Percentiles rank a stretch among this genome's conserved stretches.
Evolutionary conservation across 23 tunicate genomes (phyloP).

Genomic region (Halocynthia roretzi): DNA sequence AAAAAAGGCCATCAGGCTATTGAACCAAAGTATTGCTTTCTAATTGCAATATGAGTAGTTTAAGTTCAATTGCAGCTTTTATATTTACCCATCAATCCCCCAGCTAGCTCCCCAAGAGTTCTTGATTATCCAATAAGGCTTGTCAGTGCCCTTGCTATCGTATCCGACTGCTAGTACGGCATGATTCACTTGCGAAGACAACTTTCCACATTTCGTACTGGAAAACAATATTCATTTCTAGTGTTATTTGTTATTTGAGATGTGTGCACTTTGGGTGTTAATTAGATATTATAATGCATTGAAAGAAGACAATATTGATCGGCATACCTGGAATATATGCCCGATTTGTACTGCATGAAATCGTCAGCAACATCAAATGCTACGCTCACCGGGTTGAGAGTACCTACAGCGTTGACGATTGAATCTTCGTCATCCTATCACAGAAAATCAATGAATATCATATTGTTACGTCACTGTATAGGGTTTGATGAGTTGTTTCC

Average conservation of each 20-base stretch:
- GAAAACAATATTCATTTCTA: neutral
- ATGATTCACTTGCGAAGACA: conserved; percentile 81
- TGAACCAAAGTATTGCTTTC: neutral
- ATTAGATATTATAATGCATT: neutral
- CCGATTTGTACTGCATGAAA: conserved; percentile 72
- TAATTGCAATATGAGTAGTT: neutral
- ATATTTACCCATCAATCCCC: conserved; percentile 80
- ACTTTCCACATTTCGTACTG: conserved; percentile 72
- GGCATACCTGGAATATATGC: conserved; percentile 74
- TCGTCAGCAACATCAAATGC: conserved; percentile 84
- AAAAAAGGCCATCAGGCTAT: neutral
- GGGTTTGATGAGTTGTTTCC: no score
- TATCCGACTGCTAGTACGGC: conserved; percentile 96
- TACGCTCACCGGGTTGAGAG: conserved; percentile 71
- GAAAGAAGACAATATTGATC: neutral
- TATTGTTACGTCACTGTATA: no score
- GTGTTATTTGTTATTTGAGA: neutral
- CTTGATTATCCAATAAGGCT: conserved; percentile 88
- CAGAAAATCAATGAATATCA: no score
- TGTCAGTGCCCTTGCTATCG: conserved; percentile 48
- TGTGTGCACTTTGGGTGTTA: neutral
- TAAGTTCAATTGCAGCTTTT: neutral
- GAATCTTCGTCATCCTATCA: conserved; percentile 59
- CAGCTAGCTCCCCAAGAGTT: conserved; percentile 94
- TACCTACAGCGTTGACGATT: conserved; percentile 55